Conservation (phyloP, 2,888 invertebrate species). For the Drepana falcataria region DNA sequence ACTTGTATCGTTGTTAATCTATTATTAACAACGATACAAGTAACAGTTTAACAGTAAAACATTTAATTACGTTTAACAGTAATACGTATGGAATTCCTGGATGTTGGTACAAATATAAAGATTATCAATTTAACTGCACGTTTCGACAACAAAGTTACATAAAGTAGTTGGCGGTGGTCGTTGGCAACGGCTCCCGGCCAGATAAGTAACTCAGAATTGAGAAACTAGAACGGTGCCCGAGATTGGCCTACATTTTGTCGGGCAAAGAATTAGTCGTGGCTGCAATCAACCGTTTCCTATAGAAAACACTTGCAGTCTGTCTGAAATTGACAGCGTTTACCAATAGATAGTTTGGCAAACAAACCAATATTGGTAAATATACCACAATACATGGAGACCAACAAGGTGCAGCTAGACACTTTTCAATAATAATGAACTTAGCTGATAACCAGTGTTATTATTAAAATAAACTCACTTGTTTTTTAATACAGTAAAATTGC, state of each 20-base stretch:
- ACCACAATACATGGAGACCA: too few relatives aligned
- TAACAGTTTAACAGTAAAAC: too few relatives aligned
- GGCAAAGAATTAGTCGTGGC: conserved; percentile 63
- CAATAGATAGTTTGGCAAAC: conserved; percentile 32
- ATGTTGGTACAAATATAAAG: conserved; percentile 42
- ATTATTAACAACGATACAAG: too few relatives aligned
- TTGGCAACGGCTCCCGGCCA: conserved; percentile 66
- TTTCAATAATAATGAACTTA: too few relatives aligned
- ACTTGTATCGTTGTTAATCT: neutral
- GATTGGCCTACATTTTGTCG: conserved; percentile 68
- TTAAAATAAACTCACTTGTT: too few relatives aligned
- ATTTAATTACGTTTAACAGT: too few relatives aligned
- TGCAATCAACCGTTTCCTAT: conserved; percentile 66
- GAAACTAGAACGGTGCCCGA: conserved; percentile 71
- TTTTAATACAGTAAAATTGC: too few relatives aligned
- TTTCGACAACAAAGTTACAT: conserved; percentile 75
- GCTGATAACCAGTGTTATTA: too few relatives aligned
- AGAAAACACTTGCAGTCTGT: conserved; percentile 53
- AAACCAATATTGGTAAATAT: conserved; percentile 8
- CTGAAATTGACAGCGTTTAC: conserved; percentile 62
- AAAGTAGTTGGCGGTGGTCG: conserved; percentile 62
- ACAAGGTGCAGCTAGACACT: neutral
- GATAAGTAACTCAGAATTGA: conserved; percentile 69
- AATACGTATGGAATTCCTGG: conserved; percentile 18
- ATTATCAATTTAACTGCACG: conserved; percentile 63